These are phyloP conservation scores for Casuarius casuarius DNA, from an alignment of 2,113 vertebrate species.

Conservation along the genomic window DNA sequence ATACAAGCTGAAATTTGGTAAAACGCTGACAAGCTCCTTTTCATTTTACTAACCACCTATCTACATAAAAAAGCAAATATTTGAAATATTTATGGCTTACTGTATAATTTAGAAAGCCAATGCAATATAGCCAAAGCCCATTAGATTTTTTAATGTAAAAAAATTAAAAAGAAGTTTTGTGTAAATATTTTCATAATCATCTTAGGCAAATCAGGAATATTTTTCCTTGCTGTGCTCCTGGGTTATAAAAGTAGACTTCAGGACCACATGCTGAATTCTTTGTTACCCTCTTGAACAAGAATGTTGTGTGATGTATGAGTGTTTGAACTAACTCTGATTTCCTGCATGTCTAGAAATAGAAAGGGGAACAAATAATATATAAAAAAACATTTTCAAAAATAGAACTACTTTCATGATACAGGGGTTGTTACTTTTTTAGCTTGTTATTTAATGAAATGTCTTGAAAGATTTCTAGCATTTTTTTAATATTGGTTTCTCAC, in stretches of 20 bases:
- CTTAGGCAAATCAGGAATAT: neutral
- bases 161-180: neutral
- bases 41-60: neutral
- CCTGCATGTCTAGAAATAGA: slow-evolving; percentile 9
- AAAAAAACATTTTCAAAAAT: neutral
- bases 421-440: neutral
- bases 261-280: neutral
- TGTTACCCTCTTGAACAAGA: neutral
- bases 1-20: neutral
- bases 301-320: neutral
- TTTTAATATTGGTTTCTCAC: neutral
- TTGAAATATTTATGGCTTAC: neutral
- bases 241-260: neutral
- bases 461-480: neutral
- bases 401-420: neutral
- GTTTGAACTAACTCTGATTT: neutral
- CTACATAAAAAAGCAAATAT: neutral
- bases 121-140: neutral
- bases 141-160: slow-evolving; percentile 18
- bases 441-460: neutral
- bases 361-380: neutral
- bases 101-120: neutral
- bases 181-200: slow-evolving; percentile 45
- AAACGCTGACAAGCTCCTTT: neutral
- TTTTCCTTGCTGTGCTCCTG: neutral